phyloP scores from a whole-genome alignment of 2,113 vertebrate species.

The Pseudopodoces humilis region DNA sequence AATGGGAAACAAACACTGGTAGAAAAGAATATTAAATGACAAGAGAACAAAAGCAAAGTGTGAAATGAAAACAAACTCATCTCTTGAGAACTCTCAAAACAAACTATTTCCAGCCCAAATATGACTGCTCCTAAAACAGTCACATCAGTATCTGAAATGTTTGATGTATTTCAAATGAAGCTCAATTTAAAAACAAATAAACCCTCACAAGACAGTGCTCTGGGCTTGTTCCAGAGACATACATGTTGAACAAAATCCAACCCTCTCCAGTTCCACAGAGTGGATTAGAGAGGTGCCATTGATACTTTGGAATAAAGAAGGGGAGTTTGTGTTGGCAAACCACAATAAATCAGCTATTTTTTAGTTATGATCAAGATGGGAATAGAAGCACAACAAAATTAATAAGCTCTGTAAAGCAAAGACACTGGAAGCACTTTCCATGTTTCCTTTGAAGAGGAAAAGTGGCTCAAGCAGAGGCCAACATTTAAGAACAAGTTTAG shows the following conservation, averaged over 20 bases:
- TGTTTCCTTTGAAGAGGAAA: background rate
- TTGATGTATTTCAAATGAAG: slow-evolving; percentile 50
- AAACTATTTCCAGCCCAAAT: slow-evolving; percentile 25
- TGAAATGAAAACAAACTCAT: slow-evolving; percentile 49
- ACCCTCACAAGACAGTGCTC: slow-evolving; percentile 2
- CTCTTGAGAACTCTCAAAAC: slow-evolving; percentile 42
- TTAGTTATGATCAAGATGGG: background rate
- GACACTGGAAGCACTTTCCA: background rate
- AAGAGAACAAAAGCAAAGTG: slow-evolving; percentile 61
- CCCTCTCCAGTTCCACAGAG: background rate
- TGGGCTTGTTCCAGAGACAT: background rate
- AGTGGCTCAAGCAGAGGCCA: background rate
- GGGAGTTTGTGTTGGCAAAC: slow-evolving; percentile 42
- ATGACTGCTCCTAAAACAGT: slow-evolving; percentile 18
- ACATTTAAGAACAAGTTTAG: background rate
- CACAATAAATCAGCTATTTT: background rate
- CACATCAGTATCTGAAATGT: background rate
- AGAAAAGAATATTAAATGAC: slow-evolving; percentile 42
- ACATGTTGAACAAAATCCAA: background rate
- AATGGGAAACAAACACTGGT: slow-evolving; percentile 33
- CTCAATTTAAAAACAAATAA: slow-evolving; percentile 54
- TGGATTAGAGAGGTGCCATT: background rate
- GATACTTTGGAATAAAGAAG: background rate
- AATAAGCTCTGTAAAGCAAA: background rate
- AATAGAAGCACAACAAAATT: background rate